Evolutionary conservation across 1,140 invertebrate species (phyloP), one percentile per base, ranked within the genome.

Genomic region (Euura saliciscinereae): DNA sequence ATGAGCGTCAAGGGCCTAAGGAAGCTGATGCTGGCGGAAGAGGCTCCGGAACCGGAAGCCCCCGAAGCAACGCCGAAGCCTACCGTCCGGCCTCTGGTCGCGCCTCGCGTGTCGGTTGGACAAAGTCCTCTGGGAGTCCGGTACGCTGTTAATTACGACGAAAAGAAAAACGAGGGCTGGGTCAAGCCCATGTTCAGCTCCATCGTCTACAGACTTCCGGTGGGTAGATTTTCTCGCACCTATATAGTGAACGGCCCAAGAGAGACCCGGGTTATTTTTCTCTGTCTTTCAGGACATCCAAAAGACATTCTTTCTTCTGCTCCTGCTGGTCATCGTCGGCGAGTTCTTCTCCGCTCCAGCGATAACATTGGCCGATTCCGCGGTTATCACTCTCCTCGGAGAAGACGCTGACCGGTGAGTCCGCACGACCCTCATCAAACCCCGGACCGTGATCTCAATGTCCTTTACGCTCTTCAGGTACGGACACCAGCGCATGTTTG

Each of bases 311-410:
- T 98, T 99, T 84, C 90, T 99, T 10, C 87, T 98, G 6, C 87
- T 99, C 7, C 85, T 99, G 11, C 89, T 99, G 5, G 95, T 99
- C 1, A 91, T 98, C 5, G 94, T 99, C 42, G 98, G 98, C 0
- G 98, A 99, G 88, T 99, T 99, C 89, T 98, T 99, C 84, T 95
- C 94, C 76, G 97, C 98, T 2, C 98, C 98, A 2, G 97, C 98
- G 13, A 96, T 99, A 51, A 98, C 98, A 0, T 88, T 99, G n/a
- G 98, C 98, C 0, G 97, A 98, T 84, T 96, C 95, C 0, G 97
- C 96, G 2, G 97, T 98, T 0, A 94, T 99, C 28, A 96, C 94
- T 2, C 90, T 98, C 71, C 90, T 99, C 0, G 96, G 95, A 0
- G 97, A 98, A 84, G 94, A 97, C 87, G 96, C 97, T 45, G 96